These are phyloP conservation scores for Mustela lutreola DNA, from an alignment of 2,113 vertebrate species.

Conservation along the genomic window DNA sequence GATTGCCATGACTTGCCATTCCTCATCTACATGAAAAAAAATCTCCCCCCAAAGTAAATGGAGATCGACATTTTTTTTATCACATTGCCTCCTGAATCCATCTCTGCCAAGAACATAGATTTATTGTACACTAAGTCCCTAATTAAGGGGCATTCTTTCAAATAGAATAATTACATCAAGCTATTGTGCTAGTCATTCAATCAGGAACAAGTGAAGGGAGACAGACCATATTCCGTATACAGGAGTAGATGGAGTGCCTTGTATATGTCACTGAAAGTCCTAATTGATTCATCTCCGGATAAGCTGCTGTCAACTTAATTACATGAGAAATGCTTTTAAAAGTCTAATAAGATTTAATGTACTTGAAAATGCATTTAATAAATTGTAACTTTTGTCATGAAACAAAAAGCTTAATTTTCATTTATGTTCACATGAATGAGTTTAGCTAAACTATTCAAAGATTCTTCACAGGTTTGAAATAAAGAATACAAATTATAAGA, in stretches of 20 bases:
- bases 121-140: not conserved
- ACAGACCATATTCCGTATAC: not conserved
- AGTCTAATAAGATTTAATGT: not conserved
- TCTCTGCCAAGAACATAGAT: not conserved
- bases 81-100: not conserved
- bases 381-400: not conserved
- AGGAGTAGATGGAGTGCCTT: not conserved
- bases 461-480: not conserved
- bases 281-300: not conserved
- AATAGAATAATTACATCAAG: not conserved
- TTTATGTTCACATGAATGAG: not conserved
- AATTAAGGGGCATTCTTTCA: not conserved
- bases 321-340: not conserved
- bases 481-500: not conserved
- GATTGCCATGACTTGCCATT: no score
- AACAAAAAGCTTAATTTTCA: not conserved
- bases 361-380: slow-evolving; percentile 38
- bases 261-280: not conserved
- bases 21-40: not conserved
- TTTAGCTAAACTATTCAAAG: not conserved
- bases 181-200: not conserved
- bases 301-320: not conserved
- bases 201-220: not conserved
- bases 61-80: not conserved
- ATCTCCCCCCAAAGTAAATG: not conserved